These are phyloP conservation scores for Pachymerium ferrugineum DNA, from an alignment of 2,888 invertebrate genomes.

Conservation along the genomic window DNA sequence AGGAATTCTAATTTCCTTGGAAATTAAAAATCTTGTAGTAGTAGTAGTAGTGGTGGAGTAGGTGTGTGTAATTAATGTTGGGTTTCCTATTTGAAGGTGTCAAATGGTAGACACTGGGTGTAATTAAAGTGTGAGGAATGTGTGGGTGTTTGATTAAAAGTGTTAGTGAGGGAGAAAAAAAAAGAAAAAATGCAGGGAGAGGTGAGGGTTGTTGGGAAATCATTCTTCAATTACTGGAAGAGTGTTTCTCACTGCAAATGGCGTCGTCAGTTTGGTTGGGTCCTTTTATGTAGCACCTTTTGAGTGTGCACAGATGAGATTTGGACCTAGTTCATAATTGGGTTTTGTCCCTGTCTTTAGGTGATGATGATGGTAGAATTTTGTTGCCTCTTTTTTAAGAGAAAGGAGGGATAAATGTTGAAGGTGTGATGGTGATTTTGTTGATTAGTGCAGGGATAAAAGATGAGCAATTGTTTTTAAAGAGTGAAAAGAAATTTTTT, in stretches of 20 bases:
- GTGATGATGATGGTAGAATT: no score
- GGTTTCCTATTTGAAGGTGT: not conserved
- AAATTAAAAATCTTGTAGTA: no score
- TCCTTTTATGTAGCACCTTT: not conserved
- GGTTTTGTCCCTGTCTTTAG: not conserved
- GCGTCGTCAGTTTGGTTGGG: not conserved
- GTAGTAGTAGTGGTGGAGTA: no score
- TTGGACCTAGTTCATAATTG: not conserved
- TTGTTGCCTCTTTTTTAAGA: not conserved
- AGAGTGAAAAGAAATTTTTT: no score
- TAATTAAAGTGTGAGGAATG: not conserved
- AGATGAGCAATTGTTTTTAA: no score
- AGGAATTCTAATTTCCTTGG: no score
- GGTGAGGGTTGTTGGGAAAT: not conserved
- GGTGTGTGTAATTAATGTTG: no score
- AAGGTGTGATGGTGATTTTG: no score
- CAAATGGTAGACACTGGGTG: not conserved
- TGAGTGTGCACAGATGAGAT: not conserved
- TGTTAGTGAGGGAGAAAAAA: not conserved
- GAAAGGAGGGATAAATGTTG: no score
- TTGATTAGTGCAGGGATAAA: no score
- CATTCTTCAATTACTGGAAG: not conserved
- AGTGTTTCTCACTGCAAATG: not conserved
- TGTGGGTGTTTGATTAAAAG: slow-evolving; percentile 13
- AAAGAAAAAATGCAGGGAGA: not conserved